Base-by-base conservation (phyloP, 2,888 invertebrate species). In the Oeneis ivallda region DNA sequence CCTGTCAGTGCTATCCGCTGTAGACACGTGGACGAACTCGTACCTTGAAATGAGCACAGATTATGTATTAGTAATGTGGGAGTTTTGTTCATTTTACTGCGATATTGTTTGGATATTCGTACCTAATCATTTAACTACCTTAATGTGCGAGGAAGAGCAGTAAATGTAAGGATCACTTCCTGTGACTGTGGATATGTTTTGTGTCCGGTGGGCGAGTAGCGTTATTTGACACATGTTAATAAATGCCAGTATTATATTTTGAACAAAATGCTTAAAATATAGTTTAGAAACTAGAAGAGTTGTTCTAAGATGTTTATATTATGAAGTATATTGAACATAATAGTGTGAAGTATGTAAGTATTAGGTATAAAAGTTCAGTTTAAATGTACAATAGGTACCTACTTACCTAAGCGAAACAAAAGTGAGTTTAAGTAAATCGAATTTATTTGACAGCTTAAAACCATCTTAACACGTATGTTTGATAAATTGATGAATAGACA, bases 201-300 rank as follows among this genome's bases (percentile, higher is more conserved):
- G 9, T 26, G 49, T 50, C 13, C 49, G 49, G 49, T 50, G 49
- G 13, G 26, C 49, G 11, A 8, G 15, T 10, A n/a, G 37, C 34
- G 4, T n/a, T 53, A n/a, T 9, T 53, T 10, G 9, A 5, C 2
- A 32, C 53, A 34, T 8, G n/a, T 9, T 3, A 13, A 1, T 7
- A 54, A 37, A 34, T 8, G 53, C 37, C 53, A 54, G 53, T 54
- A 54, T 54, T 54, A 54, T 37, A 34, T 34, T 54, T 37, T 37
- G 53, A 54, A 54, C 53, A 54, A 54, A 37, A 9, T 9, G 53
- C 37, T 37, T 37, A 1, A 26, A 15, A 34, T 32, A 15, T 37
- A 17, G 1, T 15, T 34, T 37, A 53, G 15, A 53, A 2, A 53
- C 2, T n/a, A n/a, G 9, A 7, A 13, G 19, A 11, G 11, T 19